Conservation (phyloP, 2,888 invertebrate genomes). For the Cheilosia variabilis region DNA sequence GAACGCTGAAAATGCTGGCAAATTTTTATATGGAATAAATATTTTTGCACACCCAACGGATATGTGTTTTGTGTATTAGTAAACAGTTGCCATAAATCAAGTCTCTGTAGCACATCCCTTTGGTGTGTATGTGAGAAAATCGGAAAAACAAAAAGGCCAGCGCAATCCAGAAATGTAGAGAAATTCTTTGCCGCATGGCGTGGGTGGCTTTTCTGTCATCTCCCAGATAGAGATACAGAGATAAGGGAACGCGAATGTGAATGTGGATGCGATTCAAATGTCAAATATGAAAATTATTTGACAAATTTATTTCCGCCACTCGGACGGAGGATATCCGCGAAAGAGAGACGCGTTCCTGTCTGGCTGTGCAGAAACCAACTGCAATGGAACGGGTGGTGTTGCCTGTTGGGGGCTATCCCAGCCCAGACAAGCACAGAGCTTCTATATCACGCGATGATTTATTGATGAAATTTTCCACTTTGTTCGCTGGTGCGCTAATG, state of each 20-base stretch:
- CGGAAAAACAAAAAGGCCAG: not conserved
- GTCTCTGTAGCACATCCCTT: not conserved
- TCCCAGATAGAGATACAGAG: not conserved
- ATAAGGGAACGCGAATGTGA: conserved; percentile 54
- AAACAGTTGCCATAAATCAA: conserved; percentile 57
- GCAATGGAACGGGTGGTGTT: not conserved
- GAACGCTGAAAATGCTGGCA: conserved; percentile 6
- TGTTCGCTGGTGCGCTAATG: conserved; percentile 34
- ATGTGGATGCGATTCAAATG: conserved; percentile 60
- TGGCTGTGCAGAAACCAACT: conserved; percentile 5
- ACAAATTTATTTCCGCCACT: conserved; percentile 63
- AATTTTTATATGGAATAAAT: conserved; percentile 22
- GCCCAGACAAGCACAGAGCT: not conserved
- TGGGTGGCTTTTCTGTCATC: not conserved
- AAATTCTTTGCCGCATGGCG: not conserved
- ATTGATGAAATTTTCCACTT: conserved; percentile 67
- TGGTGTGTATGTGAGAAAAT: not conserved
- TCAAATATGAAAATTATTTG: conserved; percentile 70
- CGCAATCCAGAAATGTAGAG: not conserved
- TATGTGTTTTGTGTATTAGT: not conserved
- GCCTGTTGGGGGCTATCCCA: not conserved
- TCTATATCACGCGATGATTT: conserved; percentile 55
- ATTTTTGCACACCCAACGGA: conserved; percentile 38
- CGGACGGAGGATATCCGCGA: conserved; percentile 26
- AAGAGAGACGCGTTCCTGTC: conserved; percentile 13